phyloP scores from a whole-genome alignment of 1,140 invertebrate species.

The Drosophila pandora region DNA sequence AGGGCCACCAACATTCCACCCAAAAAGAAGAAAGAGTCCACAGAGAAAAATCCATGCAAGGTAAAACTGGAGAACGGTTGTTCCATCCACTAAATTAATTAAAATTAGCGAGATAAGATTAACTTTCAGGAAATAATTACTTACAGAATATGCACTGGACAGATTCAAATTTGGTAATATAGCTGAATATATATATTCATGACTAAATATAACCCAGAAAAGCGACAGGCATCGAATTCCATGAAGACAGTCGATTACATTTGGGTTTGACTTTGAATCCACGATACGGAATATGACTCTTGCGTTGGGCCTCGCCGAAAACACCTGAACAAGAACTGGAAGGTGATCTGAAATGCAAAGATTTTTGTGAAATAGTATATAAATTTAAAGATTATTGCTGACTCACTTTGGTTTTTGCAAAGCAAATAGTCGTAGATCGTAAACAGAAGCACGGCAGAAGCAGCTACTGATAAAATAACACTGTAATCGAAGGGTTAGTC shows the following conservation, averaged over 20 bases:
- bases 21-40: constrained; percentile 88
- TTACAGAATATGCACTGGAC: constrained; percentile 8
- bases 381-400: too few relatives aligned
- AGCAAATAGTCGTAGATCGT: constrained; percentile 58
- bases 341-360: constrained; percentile 29
- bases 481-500: constrained; percentile 11
- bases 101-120: background rate
- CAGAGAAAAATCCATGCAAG: constrained; percentile 86
- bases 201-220: constrained; percentile 87
- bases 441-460: constrained; percentile 13
- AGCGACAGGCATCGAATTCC: constrained; percentile 87
- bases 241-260: constrained; percentile 84
- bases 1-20: constrained; percentile 88
- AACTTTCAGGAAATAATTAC: background rate
- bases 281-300: constrained; percentile 41
- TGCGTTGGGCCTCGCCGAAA: constrained; percentile 52
- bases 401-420: constrained; percentile 45
- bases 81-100: constrained; percentile 57
- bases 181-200: constrained; percentile 77
- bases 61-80: constrained; percentile 85
- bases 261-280: constrained; percentile 31
- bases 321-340: constrained; percentile 35
- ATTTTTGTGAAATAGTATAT: background rate
- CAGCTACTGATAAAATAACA: constrained; percentile 40
- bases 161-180: constrained; percentile 61